Percentiles rank a stretch among this genome's conserved stretches.
These are phyloP conservation scores for Engystomops pustulosus DNA, from an alignment of 2,113 vertebrate genomes.

Conservation along the genomic window DNA sequence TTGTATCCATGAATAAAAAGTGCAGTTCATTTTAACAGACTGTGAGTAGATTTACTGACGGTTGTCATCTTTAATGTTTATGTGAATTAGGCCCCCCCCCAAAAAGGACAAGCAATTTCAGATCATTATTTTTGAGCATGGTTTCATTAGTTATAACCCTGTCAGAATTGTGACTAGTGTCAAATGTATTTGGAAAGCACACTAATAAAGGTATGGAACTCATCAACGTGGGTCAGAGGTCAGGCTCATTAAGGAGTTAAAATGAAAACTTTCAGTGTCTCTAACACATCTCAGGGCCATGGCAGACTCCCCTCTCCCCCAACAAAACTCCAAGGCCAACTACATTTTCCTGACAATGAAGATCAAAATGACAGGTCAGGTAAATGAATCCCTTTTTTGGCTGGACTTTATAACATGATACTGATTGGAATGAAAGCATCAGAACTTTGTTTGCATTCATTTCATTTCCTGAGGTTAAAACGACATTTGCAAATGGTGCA, in stretches of 20 bases:
- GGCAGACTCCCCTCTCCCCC: constrained; percentile 75
- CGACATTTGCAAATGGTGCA: constrained; percentile 88
- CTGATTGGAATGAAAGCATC: constrained; percentile 77
- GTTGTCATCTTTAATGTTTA: constrained; percentile 69
- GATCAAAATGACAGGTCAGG: constrained; percentile 83
- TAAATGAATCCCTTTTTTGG: constrained; percentile 77
- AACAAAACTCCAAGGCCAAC: constrained; percentile 71
- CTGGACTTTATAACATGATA: constrained; percentile 79
- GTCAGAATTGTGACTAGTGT: constrained; percentile 90
- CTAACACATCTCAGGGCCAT: constrained; percentile 83
- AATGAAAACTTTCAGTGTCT: constrained; percentile 97
- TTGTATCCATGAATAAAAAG: constrained; percentile 3
- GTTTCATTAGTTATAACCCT: constrained; percentile 98
- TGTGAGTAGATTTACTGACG: constrained; percentile 25
- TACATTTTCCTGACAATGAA: constrained; percentile 79
- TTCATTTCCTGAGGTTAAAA: constrained; percentile 92
- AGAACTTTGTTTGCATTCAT: constrained; percentile 81
- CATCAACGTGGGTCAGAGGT: constrained; percentile 95
- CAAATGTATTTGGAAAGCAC: constrained; percentile 84
- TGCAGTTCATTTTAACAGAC: constrained; percentile 5
- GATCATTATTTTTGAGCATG: constrained; percentile 94
- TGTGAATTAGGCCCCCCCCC: constrained; percentile 75
- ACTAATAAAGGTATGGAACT: constrained; percentile 97
- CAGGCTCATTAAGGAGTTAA: constrained; percentile 98
- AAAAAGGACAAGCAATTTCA: constrained; percentile 82